Conservation (phyloP, 2,888 invertebrate species). For the Drosophila mayaguana region DNA sequence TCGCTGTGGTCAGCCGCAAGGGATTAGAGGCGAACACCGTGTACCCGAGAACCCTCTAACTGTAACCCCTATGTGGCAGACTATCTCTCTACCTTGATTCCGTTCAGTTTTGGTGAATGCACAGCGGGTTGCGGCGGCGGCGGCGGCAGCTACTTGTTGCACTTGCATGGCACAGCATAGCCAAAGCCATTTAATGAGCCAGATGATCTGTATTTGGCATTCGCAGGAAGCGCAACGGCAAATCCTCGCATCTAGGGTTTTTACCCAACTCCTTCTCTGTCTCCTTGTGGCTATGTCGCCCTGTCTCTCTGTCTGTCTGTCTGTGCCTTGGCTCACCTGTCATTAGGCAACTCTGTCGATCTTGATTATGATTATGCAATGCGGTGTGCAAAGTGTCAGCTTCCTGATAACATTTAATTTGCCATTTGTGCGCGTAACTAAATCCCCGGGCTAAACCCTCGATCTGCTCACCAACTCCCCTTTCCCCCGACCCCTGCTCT, state of each 20-base stretch:
- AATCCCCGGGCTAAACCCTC: slow-evolving; percentile 1
- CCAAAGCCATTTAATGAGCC: slow-evolving; percentile 77
- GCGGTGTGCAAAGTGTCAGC: slow-evolving; percentile 56
- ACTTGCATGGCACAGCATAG: slow-evolving; percentile 44
- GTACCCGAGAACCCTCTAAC: slow-evolving; percentile 10
- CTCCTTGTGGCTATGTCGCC: not conserved
- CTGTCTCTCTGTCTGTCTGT: not conserved
- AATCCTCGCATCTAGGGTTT: slow-evolving; percentile 48
- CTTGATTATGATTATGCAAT: slow-evolving; percentile 63
- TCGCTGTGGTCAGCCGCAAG: slow-evolving; percentile 57
- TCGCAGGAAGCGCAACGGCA: slow-evolving; percentile 50
- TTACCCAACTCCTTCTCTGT: not conserved
- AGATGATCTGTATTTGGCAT: slow-evolving; percentile 59
- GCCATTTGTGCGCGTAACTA: slow-evolving; percentile 58
- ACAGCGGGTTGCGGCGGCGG: slow-evolving; percentile 56
- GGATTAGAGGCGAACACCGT: slow-evolving; percentile 53
- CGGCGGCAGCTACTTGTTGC: slow-evolving; percentile 27
- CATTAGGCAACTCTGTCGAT: slow-evolving; percentile 55
- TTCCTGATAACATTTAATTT: slow-evolving; percentile 80
- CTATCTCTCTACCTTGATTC: not conserved
- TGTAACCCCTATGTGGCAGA: slow-evolving; percentile 5
- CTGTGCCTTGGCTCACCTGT: slow-evolving; percentile 3
- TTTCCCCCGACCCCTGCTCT: not conserved
- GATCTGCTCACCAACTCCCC: not conserved
- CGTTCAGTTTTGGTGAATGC: slow-evolving; percentile 44